These are phyloP conservation scores for Drosophila pectinifera DNA, from an alignment of 1,140 invertebrate species.

Conservation along the genomic window DNA sequence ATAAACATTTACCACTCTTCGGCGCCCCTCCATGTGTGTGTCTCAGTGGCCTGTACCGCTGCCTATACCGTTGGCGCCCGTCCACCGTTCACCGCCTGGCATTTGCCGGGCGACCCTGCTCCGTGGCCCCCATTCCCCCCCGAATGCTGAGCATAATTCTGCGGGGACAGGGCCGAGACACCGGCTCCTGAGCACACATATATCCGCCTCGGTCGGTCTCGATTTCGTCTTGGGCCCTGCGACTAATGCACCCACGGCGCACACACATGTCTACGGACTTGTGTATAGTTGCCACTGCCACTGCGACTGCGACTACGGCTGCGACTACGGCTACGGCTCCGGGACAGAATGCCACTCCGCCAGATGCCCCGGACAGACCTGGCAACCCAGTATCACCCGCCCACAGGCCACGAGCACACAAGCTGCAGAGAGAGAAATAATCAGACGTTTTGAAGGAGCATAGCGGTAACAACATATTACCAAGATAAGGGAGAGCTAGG, in stretches of 20 bases:
- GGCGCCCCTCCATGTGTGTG: conserved; percentile 13
- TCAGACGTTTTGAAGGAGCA: too few species aligned
- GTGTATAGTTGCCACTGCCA: conserved; percentile 22
- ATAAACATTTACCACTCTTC: conserved; percentile 69
- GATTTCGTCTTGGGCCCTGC: conserved; percentile 25
- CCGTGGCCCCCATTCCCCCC: neutral
- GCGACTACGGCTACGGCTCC: neutral
- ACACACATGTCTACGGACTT: conserved; percentile 45
- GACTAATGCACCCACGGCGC: conserved; percentile 49
- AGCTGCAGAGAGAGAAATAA: neutral
- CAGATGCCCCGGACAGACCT: conserved; percentile 51
- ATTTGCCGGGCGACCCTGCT: conserved; percentile 1
- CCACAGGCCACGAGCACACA: neutral
- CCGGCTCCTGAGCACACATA: conserved; percentile 37
- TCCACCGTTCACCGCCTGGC: neutral
- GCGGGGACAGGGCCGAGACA: conserved; percentile 36
- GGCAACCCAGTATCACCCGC: conserved; percentile 6
- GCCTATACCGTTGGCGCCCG: conserved; percentile 19
- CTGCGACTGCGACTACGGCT: too few species aligned
- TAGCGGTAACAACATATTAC: too few species aligned
- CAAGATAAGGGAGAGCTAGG: too few species aligned
- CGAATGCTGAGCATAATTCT: conserved; percentile 39
- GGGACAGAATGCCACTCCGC: conserved; percentile 18
- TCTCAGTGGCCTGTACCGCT: conserved; percentile 5
- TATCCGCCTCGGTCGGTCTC: conserved; percentile 31